phyloP scores from a whole-genome alignment of 2,888 invertebrate genomes.

The Dorcus parallelipipedus region DNA sequence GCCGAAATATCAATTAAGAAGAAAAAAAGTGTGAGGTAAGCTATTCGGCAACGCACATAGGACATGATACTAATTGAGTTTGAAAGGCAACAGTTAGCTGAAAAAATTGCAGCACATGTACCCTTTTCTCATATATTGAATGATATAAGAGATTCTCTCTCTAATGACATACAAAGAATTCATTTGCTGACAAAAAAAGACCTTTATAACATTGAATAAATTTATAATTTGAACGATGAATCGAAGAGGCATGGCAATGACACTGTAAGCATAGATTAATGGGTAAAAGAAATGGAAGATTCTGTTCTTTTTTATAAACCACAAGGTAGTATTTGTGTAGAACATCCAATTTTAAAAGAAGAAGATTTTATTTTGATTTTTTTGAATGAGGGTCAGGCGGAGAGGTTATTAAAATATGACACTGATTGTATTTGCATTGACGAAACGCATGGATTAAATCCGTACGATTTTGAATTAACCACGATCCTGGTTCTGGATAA shows the following conservation, averaged over 20 bases:
- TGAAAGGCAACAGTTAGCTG: background rate
- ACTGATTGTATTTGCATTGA: background rate
- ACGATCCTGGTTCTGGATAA: constrained; percentile 3
- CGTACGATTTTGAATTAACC: constrained; percentile 5
- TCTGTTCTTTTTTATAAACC: constrained; percentile 1
- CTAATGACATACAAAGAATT: no score
- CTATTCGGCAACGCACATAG: background rate
- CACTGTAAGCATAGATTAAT: background rate
- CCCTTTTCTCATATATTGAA: background rate
- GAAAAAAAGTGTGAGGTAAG: background rate
- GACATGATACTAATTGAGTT: background rate
- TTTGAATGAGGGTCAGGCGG: background rate
- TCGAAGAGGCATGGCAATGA: background rate
- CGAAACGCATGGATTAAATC: background rate
- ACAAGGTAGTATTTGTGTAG: background rate
- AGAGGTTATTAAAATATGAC: background rate
- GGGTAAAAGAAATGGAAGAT: background rate
- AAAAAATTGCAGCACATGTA: background rate
- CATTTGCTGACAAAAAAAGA: no score
- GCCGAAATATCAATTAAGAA: background rate
- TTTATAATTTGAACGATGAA: background rate
- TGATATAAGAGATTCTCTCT: background rate
- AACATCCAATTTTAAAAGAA: background rate
- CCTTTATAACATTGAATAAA: no score
- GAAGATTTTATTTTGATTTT: background rate